phyloP scores from a whole-genome alignment of 2,797 vertebrate genomes.

The Pempheris klunzingeri region DNA sequence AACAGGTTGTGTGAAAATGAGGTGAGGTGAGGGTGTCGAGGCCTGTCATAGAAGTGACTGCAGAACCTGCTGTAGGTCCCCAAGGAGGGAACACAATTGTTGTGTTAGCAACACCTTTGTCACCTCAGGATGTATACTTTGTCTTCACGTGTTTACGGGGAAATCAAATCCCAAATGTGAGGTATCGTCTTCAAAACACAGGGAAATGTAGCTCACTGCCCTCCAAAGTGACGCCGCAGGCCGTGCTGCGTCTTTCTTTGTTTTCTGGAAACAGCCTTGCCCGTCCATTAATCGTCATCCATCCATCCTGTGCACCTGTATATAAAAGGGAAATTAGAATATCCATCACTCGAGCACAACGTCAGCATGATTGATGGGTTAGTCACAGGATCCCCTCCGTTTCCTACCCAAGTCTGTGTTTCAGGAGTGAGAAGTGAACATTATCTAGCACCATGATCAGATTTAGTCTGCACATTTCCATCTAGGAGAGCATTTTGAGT shows the following conservation, averaged over 20 bases:
- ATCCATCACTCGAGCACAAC: conserved; percentile 81
- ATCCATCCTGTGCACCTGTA: conserved; percentile 83
- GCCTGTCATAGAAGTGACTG: conserved; percentile 72
- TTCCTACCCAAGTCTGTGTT: conserved; percentile 75
- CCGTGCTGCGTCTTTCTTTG: conserved; percentile 64
- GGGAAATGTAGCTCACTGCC: conserved; percentile 46
- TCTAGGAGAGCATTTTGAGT: conserved; percentile 77
- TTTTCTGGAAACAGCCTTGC: conserved; percentile 76
- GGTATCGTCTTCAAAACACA: conserved; percentile 58
- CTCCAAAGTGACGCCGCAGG: conserved; percentile 48
- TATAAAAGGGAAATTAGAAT: conserved; percentile 85
- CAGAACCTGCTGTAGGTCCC: conserved; percentile 70
- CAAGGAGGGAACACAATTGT: conserved; percentile 67
- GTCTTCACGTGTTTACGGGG: conserved; percentile 68
- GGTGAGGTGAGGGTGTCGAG: conserved; percentile 73
- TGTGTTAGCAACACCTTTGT: conserved; percentile 81
- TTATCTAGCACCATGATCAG: conserved; percentile 82
- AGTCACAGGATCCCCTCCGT: conserved; percentile 80
- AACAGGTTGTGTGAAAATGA: conserved; percentile 82
- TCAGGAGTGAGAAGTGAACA: conserved; percentile 83
- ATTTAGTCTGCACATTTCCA: conserved; percentile 84
- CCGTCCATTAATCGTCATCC: conserved; percentile 81
- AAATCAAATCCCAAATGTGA: conserved; percentile 66
- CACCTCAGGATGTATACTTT: conserved; percentile 71
- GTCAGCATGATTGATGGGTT: conserved; percentile 85